phyloP scores from a whole-genome alignment of 1,140 invertebrate genomes.

The Cydia pomonella region DNA sequence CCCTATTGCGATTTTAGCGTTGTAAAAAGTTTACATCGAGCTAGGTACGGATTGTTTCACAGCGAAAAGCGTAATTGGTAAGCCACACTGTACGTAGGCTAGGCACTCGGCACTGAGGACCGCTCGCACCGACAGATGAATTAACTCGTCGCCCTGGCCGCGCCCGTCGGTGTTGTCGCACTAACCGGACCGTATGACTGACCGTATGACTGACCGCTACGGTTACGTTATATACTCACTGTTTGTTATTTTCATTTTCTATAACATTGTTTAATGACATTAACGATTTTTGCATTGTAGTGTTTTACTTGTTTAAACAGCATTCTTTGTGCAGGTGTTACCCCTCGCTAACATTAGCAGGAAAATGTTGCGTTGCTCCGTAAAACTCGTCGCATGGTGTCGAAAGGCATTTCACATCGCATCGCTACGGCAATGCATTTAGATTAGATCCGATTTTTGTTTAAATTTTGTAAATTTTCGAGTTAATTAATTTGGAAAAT shows the following conservation, averaged over 20 bases:
- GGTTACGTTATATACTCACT: conserved; percentile 53
- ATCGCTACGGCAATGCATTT: conserved; percentile 57
- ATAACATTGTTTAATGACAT: conserved; percentile 69
- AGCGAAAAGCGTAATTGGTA: not conserved
- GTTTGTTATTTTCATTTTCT: conserved; percentile 57
- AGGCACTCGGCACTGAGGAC: not conserved
- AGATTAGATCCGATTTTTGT: conserved; percentile 44
- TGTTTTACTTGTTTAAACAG: conserved; percentile 73
- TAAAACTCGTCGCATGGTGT: conserved; percentile 70
- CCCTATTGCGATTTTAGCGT: too few species aligned
- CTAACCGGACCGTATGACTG: conserved; percentile 42
- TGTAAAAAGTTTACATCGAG: too few species aligned
- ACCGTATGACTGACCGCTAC: conserved; percentile 29
- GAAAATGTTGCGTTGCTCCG: conserved; percentile 78
- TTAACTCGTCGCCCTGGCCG: conserved; percentile 55
- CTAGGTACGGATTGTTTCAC: not conserved
- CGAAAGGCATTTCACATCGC: conserved; percentile 59
- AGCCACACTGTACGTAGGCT: not conserved
- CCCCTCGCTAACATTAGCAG: conserved; percentile 78
- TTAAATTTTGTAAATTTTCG: conserved; percentile 39
- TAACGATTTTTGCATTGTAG: conserved; percentile 75
- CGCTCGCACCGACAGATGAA: conserved; percentile 25
- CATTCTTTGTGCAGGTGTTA: conserved; percentile 79
- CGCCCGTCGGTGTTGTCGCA: conserved; percentile 54
- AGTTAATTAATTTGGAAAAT: conserved; percentile 66